Evolutionary conservation across 2,888 invertebrate species (phyloP).

Genomic region (Aspidiotus rigidus): DNA sequence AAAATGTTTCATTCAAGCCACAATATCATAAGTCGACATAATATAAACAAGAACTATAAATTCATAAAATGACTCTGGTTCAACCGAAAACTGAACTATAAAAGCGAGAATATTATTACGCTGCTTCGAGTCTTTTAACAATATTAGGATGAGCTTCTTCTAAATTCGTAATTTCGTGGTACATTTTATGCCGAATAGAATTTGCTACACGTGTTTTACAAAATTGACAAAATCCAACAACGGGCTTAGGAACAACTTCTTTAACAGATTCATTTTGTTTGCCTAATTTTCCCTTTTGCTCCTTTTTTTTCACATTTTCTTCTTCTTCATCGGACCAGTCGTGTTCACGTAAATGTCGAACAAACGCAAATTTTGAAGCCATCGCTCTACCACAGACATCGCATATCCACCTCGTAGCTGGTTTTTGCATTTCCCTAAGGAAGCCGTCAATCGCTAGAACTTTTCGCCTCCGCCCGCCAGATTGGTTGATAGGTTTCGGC

Average conservation of each 20-base stretch:
- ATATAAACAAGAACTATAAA: not conserved
- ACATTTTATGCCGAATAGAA: constrained; percentile 15
- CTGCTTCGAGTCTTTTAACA: not conserved
- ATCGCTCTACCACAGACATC: constrained; percentile 19
- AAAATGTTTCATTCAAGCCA: constrained; percentile 1
- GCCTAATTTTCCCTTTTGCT: not conserved
- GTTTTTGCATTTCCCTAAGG: constrained; percentile 1
- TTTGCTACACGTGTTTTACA: constrained; percentile 13
- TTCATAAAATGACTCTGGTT: not conserved
- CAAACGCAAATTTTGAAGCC: constrained; percentile 17
- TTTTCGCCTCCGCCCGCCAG: not conserved
- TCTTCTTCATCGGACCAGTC: not conserved
- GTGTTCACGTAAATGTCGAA: constrained; percentile 11
- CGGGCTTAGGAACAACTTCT: not conserved
- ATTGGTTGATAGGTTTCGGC: not conserved
- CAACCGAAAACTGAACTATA: no score
- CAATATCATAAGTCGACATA: not conserved
- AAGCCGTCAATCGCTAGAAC: constrained; percentile 16
- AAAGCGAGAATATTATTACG: not conserved
- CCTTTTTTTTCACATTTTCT: not conserved
- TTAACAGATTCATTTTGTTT: not conserved
- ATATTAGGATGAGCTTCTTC: constrained; percentile 5
- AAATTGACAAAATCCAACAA: constrained; percentile 2
- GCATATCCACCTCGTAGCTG: constrained; percentile 4
- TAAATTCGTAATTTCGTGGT: constrained; percentile 19